Evolutionary conservation across 2,113 vertebrate species (phyloP).

Genomic region (Nicator chloris): DNA sequence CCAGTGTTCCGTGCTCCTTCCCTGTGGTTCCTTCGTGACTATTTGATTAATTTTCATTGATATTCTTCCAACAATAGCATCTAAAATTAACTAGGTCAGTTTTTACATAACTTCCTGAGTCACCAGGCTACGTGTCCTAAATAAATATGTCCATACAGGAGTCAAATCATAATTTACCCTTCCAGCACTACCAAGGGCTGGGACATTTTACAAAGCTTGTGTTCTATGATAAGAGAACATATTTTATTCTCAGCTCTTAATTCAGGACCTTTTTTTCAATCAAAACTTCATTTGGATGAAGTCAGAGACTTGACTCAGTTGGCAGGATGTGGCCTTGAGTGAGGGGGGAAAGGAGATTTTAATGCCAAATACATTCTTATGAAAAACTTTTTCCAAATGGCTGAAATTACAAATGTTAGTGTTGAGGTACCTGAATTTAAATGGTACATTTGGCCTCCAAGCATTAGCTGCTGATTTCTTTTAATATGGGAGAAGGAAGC

Average conservation of each 20-base stretch:
- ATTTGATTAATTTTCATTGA: conserved; percentile 72
- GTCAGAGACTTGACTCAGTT: conserved; percentile 10
- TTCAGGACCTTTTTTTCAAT: background rate
- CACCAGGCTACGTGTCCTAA: conserved; percentile 40
- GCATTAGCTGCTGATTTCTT: conserved; percentile 57
- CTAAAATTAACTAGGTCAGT: conserved; percentile 64
- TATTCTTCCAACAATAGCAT: conserved; percentile 67
- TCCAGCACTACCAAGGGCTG: background rate
- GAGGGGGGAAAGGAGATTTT: conserved; percentile 24
- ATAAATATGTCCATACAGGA: conserved; percentile 54
- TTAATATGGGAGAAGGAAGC: conserved; percentile 43
- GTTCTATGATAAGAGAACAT: conserved; percentile 27
- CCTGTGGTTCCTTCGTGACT: conserved; percentile 54
- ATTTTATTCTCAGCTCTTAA: conserved; percentile 17
- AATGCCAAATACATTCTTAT: conserved; percentile 51
- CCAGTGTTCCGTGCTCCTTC: conserved; percentile 18
- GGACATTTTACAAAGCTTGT: conserved; percentile 25
- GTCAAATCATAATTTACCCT: conserved; percentile 52
- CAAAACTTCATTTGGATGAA: conserved; percentile 32
- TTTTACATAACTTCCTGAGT: conserved; percentile 66
- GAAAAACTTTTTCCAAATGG: conserved; percentile 54
- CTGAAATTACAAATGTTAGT: conserved; percentile 54
- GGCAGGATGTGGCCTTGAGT: background rate
- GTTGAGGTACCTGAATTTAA: conserved; percentile 66
- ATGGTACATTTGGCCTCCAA: conserved; percentile 59